phyloP scores from a whole-genome alignment of 2,113 vertebrate species.

The Symphodus melops region DNA sequence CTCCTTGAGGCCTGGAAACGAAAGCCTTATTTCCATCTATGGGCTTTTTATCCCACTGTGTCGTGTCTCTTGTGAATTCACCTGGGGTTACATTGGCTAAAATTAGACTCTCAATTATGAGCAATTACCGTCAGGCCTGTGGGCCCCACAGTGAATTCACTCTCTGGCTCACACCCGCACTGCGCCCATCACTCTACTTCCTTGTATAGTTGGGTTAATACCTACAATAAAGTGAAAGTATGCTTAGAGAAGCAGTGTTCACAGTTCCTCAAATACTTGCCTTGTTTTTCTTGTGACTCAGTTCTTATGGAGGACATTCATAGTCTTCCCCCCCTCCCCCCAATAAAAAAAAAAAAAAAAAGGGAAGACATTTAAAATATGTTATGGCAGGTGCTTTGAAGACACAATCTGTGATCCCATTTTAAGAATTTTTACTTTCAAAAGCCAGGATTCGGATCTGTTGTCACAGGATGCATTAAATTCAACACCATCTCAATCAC shows the following conservation, averaged over 20 bases:
- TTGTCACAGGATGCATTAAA: no score
- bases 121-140: constrained; percentile 81
- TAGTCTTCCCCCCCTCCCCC: no score
- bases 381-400: no score
- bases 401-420: no score
- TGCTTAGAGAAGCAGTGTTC: constrained; percentile 36
- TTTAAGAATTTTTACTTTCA: no score
- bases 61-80: constrained; percentile 80
- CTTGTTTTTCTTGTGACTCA: constrained; percentile 34
- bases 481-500: neutral
- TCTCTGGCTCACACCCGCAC: constrained; percentile 63
- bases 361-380: no score
- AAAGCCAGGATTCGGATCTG: no score
- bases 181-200: constrained; percentile 45
- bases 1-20: constrained; percentile 47
- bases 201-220: constrained; percentile 45
- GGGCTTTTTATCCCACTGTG: constrained; percentile 77
- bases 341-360: no score
- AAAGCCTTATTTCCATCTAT: constrained; percentile 67
- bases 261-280: constrained; percentile 60
- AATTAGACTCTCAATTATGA: constrained; percentile 85
- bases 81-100: constrained; percentile 82
- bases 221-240: constrained; percentile 64
- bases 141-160: constrained; percentile 74
- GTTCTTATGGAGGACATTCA: constrained; percentile 11